Conservation (phyloP, 2,113 vertebrate genomes). For the Xenotilapia leptura region DNA sequence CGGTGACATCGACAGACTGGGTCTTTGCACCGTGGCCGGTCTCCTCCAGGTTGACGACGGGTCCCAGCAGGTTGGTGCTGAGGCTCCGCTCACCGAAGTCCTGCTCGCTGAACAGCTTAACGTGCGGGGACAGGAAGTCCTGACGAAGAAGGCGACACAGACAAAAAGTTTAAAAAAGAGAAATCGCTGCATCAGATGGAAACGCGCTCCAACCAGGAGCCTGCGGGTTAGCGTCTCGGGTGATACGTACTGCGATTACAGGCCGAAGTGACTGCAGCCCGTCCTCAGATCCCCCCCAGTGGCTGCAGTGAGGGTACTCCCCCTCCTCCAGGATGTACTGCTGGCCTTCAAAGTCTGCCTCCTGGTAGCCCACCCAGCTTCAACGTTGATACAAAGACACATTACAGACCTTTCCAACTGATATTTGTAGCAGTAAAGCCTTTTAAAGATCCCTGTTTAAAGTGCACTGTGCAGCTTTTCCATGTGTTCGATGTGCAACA, state of each 20-base stretch:
- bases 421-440: not conserved
- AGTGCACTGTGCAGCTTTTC: not conserved
- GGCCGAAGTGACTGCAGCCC: conserved; percentile 81
- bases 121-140: conserved; percentile 82
- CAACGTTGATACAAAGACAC: not conserved
- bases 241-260: conserved; percentile 77
- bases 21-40: conserved; percentile 79
- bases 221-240: not conserved
- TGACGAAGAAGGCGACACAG: conserved; percentile 17
- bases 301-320: conserved; percentile 78
- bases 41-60: conserved; percentile 81
- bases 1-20: conserved; percentile 80
- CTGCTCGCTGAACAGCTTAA: conserved; percentile 84
- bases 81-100: conserved; percentile 77
- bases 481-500: not conserved
- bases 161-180: not conserved
- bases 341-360: conserved; percentile 82
- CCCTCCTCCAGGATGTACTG: conserved; percentile 96
- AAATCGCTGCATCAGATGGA: not conserved
- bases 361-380: conserved; percentile 93
- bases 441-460: not conserved
- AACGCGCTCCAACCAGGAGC: accelerated
- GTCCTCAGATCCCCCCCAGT: conserved; percentile 83
- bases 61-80: conserved; percentile 79
- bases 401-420: not conserved